Conservation (phyloP, 1,140 invertebrate species). For the Cotesia glomerata region DNA sequence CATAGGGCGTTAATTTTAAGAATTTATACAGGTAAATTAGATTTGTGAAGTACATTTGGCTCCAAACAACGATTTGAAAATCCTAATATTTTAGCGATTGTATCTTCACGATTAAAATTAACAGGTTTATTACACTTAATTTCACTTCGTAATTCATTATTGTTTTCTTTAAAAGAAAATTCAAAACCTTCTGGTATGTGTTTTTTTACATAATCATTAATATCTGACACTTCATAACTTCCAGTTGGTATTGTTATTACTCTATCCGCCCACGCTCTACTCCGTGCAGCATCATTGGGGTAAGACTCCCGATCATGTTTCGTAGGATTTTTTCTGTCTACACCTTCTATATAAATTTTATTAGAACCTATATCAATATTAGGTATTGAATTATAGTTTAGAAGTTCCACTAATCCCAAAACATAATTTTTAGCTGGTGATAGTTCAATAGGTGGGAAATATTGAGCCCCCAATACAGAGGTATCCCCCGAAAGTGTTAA, state of each 20-base stretch:
- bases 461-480: slow-evolving; percentile 29
- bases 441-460: slow-evolving; percentile 34
- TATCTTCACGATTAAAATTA: neutral
- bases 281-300: too few relatives aligned
- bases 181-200: neutral
- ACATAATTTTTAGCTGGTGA: slow-evolving; percentile 36
- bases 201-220: slow-evolving; percentile 35
- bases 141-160: slow-evolving; percentile 3
- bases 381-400: slow-evolving; percentile 49
- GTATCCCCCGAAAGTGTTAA: slow-evolving; percentile 22
- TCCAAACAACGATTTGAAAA: neutral
- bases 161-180: neutral
- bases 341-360: slow-evolving; percentile 45
- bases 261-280: slow-evolving; percentile 32
- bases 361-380: slow-evolving; percentile 48
- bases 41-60: neutral
- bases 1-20: neutral
- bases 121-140: neutral
- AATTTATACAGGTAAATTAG: neutral
- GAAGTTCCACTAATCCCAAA: slow-evolving; percentile 45
- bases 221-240: slow-evolving; percentile 49
- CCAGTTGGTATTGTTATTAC: slow-evolving; percentile 46
- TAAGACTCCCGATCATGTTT: too few relatives aligned
- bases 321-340: neutral
- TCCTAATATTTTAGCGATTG: neutral